A percentile compares a stretch with the other conserved stretches of the same genome.
phyloP scores from a whole-genome alignment of 2,797 vertebrate species.

The Helostoma temminkii region DNA sequence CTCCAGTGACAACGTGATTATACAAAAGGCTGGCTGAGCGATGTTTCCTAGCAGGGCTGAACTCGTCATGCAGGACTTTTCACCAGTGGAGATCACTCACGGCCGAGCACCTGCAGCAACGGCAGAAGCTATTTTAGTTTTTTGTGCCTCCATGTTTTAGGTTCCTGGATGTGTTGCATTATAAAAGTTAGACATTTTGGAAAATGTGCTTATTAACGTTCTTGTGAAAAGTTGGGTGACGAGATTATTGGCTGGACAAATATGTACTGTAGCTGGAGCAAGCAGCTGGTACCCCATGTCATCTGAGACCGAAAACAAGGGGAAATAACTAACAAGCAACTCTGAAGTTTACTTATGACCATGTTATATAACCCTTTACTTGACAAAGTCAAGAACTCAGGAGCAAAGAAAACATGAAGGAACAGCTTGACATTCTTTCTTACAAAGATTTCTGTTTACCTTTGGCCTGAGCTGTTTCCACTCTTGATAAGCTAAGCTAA shows the following conservation, averaged over 20 bases:
- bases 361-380: no score
- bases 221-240: not conserved
- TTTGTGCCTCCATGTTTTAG: constrained; percentile 27
- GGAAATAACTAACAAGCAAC: not conserved
- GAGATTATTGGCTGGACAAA: not conserved
- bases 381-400: no score
- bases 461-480: no score
- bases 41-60: constrained; percentile 29
- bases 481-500: constrained; percentile 20
- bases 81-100: not conserved
- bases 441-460: no score
- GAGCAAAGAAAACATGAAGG: no score
- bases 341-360: no score
- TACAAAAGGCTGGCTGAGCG: constrained; percentile 24
- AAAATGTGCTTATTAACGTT: not conserved
- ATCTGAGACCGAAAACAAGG: not conserved
- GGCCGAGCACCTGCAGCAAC: not conserved
- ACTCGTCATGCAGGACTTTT: constrained; percentile 1
- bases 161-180: constrained; percentile 22
- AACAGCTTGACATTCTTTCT: no score
- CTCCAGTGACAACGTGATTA: constrained; percentile 50
- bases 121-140: not conserved
- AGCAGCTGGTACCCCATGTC: not conserved
- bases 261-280: not conserved
- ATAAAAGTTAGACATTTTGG: not conserved